These are phyloP conservation scores for Eristalis intricaria DNA, from an alignment of 2,888 invertebrate genomes.

Conservation along the genomic window DNA sequence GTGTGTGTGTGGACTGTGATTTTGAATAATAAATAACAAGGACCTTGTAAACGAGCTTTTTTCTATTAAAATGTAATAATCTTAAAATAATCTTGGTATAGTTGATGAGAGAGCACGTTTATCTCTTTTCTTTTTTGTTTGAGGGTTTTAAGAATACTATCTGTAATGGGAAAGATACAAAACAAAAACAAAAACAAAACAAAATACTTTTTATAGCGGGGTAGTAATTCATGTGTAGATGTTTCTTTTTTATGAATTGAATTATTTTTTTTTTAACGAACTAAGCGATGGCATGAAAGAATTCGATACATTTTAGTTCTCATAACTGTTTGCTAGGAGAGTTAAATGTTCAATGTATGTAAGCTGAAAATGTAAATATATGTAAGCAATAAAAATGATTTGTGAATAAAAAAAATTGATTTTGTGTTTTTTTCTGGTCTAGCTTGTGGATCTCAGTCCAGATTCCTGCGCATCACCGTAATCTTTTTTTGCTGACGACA, in stretches of 20 bases:
- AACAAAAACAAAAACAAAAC: background rate
- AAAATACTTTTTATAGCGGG: background rate
- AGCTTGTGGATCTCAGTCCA: background rate
- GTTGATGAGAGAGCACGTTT: background rate
- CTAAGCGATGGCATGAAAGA: constrained; percentile 19
- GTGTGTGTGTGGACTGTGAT: constrained; percentile 72
- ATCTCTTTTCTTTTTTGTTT: background rate
- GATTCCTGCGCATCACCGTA: too few relatives aligned
- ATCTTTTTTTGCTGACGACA: too few relatives aligned
- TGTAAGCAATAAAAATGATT: constrained; percentile 45
- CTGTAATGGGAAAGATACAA: constrained; percentile 12
- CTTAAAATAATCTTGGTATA: background rate
- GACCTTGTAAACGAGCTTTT: constrained; percentile 31
- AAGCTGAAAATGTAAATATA: constrained; percentile 64
- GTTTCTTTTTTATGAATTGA: constrained; percentile 1
- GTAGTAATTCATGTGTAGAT: background rate
- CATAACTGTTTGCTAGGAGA: constrained; percentile 19
- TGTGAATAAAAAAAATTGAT: constrained; percentile 72
- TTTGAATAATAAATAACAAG: constrained; percentile 56
- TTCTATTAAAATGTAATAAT: background rate
- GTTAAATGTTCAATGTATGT: background rate
- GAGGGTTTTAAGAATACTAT: background rate
- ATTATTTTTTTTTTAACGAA: constrained; percentile 30
- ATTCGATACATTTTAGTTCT: constrained; percentile 37
- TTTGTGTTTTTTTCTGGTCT: background rate